Conservation (phyloP, 2,888 invertebrate genomes). For the Mimumesa dahlbomi region DNA sequence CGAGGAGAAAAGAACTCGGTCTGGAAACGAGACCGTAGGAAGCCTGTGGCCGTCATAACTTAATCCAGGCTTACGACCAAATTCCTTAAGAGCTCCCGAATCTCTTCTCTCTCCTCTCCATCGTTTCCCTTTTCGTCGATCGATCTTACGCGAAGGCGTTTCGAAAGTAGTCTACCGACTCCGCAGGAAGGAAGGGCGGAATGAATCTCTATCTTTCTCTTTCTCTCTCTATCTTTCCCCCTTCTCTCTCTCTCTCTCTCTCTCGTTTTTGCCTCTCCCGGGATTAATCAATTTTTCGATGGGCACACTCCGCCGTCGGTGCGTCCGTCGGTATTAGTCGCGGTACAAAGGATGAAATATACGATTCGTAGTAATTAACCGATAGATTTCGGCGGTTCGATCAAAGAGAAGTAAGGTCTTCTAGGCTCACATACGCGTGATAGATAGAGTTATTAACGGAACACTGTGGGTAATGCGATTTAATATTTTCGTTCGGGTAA, state of each 20-base stretch:
- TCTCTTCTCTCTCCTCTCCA: background rate
- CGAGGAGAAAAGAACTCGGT: constrained; percentile 4
- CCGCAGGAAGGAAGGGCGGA: background rate
- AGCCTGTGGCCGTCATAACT: constrained; percentile 57
- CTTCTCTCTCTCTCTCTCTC: no score
- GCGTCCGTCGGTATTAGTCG: constrained; percentile 13
- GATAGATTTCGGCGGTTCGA: constrained; percentile 36
- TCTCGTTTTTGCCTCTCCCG: background rate
- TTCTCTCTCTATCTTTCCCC: no score
- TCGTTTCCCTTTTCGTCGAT: constrained; percentile 14
- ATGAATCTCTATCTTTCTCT: no score
- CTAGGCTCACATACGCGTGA: no score
- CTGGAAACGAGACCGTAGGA: constrained; percentile 22
- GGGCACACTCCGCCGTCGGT: constrained; percentile 1
- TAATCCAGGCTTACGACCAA: constrained; percentile 60
- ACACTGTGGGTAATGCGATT: no score
- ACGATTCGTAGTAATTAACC: constrained; percentile 43
- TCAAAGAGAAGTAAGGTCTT: constrained; percentile 36
- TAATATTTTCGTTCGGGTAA: no score
- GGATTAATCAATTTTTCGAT: constrained; percentile 51
- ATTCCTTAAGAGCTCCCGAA: constrained; percentile 39
- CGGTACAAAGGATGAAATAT: constrained; percentile 23
- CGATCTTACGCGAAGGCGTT: constrained; percentile 29
- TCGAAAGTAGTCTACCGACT: constrained; percentile 15
- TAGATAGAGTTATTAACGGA: no score